Evolutionary conservation across 2,888 invertebrate genomes (phyloP).

Genomic region (Sisyra nigra): DNA sequence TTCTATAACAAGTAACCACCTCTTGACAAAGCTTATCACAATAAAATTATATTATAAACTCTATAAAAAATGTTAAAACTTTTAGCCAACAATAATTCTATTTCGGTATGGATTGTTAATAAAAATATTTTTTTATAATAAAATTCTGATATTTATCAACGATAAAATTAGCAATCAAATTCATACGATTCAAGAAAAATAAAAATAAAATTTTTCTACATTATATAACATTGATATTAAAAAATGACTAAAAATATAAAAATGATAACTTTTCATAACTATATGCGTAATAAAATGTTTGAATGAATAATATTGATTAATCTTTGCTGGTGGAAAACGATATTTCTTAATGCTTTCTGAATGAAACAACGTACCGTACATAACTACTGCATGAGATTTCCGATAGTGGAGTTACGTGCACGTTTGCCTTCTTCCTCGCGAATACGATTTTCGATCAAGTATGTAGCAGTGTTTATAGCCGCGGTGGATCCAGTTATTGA

Average conservation of each 20-base stretch:
- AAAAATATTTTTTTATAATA: no score
- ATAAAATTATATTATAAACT: no score
- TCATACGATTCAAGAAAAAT: no score
- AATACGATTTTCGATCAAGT: slow-evolving; percentile 92
- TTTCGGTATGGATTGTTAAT: no score
- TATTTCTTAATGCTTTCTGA: neutral
- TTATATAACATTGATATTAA: no score
- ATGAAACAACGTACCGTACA: neutral
- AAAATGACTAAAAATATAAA: neutral
- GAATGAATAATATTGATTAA: neutral
- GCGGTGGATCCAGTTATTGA: slow-evolving; percentile 83
- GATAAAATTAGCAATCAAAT: no score
- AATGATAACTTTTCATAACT: neutral
- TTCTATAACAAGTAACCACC: no score
- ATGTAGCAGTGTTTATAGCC: slow-evolving; percentile 84
- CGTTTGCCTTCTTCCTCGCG: slow-evolving; percentile 91
- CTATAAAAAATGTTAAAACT: no score
- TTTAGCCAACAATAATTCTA: no score
- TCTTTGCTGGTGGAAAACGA: neutral
- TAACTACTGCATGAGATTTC: slow-evolving; percentile 50
- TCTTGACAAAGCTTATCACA: no score
- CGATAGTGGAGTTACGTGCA: slow-evolving; percentile 75
- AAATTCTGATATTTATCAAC: no score
- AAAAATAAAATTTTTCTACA: no score
- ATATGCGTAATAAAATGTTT: neutral